Base-by-base conservation (phyloP, 2,113 vertebrate species). In the Ophiodon elongatus region DNA sequence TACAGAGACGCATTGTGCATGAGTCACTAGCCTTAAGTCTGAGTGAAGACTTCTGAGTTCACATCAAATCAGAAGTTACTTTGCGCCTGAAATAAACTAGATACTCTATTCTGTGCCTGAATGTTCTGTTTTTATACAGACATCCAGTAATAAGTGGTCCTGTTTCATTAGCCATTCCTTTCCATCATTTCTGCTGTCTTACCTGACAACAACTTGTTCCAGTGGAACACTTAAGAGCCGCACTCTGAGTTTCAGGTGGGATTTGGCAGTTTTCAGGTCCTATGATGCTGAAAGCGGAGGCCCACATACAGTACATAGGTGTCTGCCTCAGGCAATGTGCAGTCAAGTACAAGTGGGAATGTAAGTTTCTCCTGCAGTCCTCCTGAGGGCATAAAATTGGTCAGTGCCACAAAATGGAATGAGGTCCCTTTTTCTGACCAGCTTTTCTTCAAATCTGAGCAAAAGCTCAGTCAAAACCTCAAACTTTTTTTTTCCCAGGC, bases 341-440 rank as follows among this genome's bases (percentile, higher is more conserved):
- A 90, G 82, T 85, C 83, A 79, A 85, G 80, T 85, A 82, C 67
- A 87, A 79, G 83, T 74, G 68, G 59, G 85, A 87, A 90, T 90
- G 82, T 70, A 82, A 29, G 60, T 76, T 83, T 79, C 27, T 74
- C 78, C 78, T 60, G 45, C 65, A 80, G 71, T 82, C 50, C 33
- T 65, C 86, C 83, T 27, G 23, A 84, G 87, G 89, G 83, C 54
- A 85, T 14, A 68, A 50, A 89, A 83, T 43, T 78, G 87, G 85
- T 82, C 89, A 81, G 60, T 29, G 23, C 79, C 73, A 77, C 43
- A 65, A 80, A 80, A 88, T 35, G 64, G 50, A 87, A 74, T 37
- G 52, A 80, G 54, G 63, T 65, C 50, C 57, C 1, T 2, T 76
- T 62, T 62, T 27, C 72, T 39, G 66, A 67, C 56, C 39, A 8